Base-by-base conservation (phyloP, 2,888 invertebrate species). In the Lacanobia wlatinum region DNA sequence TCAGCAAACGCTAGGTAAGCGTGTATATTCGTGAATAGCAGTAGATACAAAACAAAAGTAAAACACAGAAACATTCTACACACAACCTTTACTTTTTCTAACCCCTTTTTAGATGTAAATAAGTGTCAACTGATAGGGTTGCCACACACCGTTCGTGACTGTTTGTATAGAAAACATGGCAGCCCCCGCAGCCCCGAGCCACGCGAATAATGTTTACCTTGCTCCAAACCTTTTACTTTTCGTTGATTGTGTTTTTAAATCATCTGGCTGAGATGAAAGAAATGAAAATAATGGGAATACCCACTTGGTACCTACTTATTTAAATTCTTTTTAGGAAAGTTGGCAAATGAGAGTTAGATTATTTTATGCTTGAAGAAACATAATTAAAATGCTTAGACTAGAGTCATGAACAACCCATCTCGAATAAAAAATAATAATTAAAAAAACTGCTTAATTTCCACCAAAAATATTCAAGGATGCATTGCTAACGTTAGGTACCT, bases 201-300 rank as follows among this genome's bases (percentile, higher is more conserved):
- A 69, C 78, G 75, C 55, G 73, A 73, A 70, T 63, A 70, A 81
- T 89, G 85, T 89, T 89, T 87, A 86, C 78, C 66, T 80, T 82
- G 60, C 63, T 73, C 75, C 53, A 80, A 84, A 86, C 84, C 87
- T 87, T 90, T 90, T 88, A 90, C 87, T 89, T 90, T 87, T 88
- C 87, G 89, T 89, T 91, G 89, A 92, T 92, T 93, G 87, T 92
- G 89, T 93, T 92, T 89, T 89, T 88, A 89, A 90, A 90, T 87
- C 87, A 91, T 92, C 89, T 88, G 80, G 82, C 80, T 85, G 78
- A 81, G 75, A 86, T 84, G 74, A 82, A 78, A 85, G 81, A 77
- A 86, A 80, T 40, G 69, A 74, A 77, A 81, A 80, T 69, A 84
- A 68, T 34, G 14, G n/a, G 46, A 34, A 56, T 43, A 43, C 43